Percentiles rank a stretch among this genome's conserved stretches.
phyloP scores from a whole-genome alignment of 2,797 vertebrate species.

The Pempheris klunzingeri region DNA sequence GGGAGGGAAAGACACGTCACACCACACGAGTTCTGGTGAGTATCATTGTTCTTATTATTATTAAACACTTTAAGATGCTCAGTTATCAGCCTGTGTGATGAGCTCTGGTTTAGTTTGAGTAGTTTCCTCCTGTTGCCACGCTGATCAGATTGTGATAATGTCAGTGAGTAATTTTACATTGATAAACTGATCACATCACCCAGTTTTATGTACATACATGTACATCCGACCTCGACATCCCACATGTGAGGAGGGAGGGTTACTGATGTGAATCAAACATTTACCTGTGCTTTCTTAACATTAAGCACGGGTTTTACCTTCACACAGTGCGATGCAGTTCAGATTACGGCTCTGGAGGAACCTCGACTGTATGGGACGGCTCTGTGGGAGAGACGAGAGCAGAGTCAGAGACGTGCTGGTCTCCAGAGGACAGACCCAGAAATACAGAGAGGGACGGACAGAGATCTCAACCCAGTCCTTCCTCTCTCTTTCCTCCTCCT shows the following conservation, averaged over 20 bases:
- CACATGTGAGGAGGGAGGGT: not conserved
- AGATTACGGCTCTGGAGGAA: conserved; percentile 99
- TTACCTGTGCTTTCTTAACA: no score
- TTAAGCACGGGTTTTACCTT: no score
- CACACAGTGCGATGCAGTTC: conserved; percentile 98
- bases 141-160: conserved; percentile 10
- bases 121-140: not conserved
- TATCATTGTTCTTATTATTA: no score
- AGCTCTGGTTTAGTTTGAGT: conserved; percentile 1
- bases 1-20: conserved; percentile 29
- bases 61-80: no score
- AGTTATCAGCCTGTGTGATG: not conserved
- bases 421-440: not conserved
- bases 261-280: no score
- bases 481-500: no score
- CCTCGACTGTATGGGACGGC: conserved; percentile 96
- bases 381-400: no score
- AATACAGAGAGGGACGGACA: no score
- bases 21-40: no score
- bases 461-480: no score
- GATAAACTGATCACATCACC: not conserved
- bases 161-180: not conserved
- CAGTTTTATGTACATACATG: conserved; percentile 3
- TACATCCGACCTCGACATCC: no score
- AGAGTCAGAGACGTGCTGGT: no score